Percentiles rank a stretch among this genome's conserved stretches.
These are phyloP conservation scores for Eupithecia subfuscata DNA, from an alignment of 2,888 invertebrate genomes.

Conservation along the genomic window DNA sequence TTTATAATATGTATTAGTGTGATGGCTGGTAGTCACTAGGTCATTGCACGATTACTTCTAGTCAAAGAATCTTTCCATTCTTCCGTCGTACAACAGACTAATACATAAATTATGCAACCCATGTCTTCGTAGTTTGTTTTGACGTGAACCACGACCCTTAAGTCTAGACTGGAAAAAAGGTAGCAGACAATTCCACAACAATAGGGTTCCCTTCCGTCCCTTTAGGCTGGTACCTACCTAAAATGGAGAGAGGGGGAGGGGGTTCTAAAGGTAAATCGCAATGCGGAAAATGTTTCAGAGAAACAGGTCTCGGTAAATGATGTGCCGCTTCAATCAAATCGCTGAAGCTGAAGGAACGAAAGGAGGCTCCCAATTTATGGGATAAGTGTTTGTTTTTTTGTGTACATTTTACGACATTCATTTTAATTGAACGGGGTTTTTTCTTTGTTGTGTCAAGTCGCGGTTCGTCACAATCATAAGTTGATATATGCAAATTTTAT, in stretches of 20 bases:
- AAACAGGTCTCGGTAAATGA: slow-evolving; percentile 53
- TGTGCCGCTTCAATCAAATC: slow-evolving; percentile 57
- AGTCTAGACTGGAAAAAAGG: slow-evolving; percentile 37
- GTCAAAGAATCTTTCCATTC: slow-evolving; percentile 4
- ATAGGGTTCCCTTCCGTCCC: slow-evolving; percentile 36
- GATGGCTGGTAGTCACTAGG: not conserved
- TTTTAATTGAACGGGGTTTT: not conserved
- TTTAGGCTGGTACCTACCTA: slow-evolving; percentile 43
- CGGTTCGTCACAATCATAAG: not conserved
- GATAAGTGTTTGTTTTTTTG: slow-evolving; percentile 34
- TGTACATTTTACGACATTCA: slow-evolving; percentile 38
- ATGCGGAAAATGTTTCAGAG: slow-evolving; percentile 48
- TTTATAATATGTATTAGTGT: no score
- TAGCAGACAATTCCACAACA: slow-evolving; percentile 30
- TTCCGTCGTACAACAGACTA: slow-evolving; percentile 7
- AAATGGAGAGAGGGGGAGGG: slow-evolving; percentile 37
- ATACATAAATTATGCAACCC: slow-evolving; percentile 8
- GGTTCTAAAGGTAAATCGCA: slow-evolving; percentile 50
- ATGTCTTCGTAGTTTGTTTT: slow-evolving; percentile 18
- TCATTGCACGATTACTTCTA: not conserved
- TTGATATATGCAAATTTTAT: not conserved
- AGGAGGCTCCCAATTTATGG: slow-evolving; percentile 7
- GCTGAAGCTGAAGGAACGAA: slow-evolving; percentile 38
- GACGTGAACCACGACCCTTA: slow-evolving; percentile 23
- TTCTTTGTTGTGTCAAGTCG: not conserved